These are phyloP conservation scores for Vespertilio murinus DNA, from an alignment of 2,797 vertebrate species.

Conservation along the genomic window DNA sequence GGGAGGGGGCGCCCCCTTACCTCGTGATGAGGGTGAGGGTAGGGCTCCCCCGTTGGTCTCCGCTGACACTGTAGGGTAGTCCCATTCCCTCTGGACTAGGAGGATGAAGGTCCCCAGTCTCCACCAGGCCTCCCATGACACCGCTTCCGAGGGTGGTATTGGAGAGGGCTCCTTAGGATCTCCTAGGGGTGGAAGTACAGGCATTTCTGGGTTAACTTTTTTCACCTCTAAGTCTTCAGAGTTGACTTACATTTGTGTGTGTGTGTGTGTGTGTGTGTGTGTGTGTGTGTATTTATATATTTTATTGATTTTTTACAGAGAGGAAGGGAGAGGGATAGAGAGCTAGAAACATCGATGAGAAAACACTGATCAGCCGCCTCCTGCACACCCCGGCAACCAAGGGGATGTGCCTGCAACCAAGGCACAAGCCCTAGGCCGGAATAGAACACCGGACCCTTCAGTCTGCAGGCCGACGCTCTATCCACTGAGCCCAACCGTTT, in stretches of 20 bases:
- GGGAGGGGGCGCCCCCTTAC: not conserved
- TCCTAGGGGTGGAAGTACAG: not conserved
- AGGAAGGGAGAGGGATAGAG: too few relatives aligned
- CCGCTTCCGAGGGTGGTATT: not conserved
- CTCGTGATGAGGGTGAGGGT: not conserved
- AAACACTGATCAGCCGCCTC: too few relatives aligned
- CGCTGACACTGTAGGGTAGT: not conserved
- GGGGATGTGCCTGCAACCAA: too few relatives aligned
- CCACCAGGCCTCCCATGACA: not conserved
- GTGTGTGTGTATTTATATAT: too few relatives aligned
- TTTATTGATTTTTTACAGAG: not conserved
- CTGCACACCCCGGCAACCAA: too few relatives aligned
- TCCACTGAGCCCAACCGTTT: too few relatives aligned
- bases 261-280: too few relatives aligned
- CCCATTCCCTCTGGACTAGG: not conserved
- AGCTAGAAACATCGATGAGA: too few relatives aligned
- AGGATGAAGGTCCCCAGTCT: not conserved
- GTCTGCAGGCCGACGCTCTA: too few relatives aligned
- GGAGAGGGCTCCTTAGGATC: not conserved
- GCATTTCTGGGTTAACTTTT: not conserved
- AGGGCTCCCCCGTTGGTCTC: not conserved
- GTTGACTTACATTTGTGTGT: not conserved
- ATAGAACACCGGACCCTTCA: too few relatives aligned
- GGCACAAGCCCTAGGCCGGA: too few relatives aligned
- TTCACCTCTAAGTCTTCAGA: not conserved